phyloP scores from a whole-genome alignment of 2,113 vertebrate species.

The Saguinus imperator region DNA sequence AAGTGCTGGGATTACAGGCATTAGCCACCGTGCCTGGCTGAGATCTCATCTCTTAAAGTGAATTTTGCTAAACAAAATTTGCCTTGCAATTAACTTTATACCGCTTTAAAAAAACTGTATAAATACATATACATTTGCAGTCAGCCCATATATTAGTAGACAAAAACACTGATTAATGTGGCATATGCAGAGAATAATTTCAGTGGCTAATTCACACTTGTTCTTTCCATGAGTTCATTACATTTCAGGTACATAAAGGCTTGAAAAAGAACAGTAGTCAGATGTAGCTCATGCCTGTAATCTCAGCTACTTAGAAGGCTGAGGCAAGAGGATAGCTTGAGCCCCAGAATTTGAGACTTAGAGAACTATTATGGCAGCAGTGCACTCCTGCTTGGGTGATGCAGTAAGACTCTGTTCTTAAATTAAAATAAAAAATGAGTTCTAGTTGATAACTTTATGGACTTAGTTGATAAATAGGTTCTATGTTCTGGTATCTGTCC shows the following conservation, averaged over 20 bases:
- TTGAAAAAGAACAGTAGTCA: constrained; percentile 68
- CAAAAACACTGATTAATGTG: not conserved
- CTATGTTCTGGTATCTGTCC: constrained; percentile 48
- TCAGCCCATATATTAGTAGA: not conserved
- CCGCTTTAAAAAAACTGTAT: not conserved
- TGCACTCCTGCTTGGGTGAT: too few species aligned
- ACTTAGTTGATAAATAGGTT: constrained; percentile 77
- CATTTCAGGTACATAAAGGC: not conserved
- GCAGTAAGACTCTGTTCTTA: too few species aligned
- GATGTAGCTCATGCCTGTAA: too few species aligned
- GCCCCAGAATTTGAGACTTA: too few species aligned
- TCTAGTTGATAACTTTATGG: constrained; percentile 75
- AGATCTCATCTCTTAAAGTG: too few species aligned
- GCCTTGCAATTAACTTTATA: not conserved
- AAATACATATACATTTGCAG: not conserved
- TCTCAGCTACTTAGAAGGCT: too few species aligned
- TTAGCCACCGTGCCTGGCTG: too few species aligned
- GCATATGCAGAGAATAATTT: not conserved
- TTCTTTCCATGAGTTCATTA: not conserved
- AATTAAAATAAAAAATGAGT: constrained; percentile 40
- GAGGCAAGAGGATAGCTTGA: too few species aligned
- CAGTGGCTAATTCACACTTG: not conserved
- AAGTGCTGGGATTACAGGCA: too few species aligned
- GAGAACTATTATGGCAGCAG: too few species aligned
- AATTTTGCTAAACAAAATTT: not conserved